Evolutionary conservation across 2,888 invertebrate genomes (phyloP).

Genomic region (Diaperis boleti): DNA sequence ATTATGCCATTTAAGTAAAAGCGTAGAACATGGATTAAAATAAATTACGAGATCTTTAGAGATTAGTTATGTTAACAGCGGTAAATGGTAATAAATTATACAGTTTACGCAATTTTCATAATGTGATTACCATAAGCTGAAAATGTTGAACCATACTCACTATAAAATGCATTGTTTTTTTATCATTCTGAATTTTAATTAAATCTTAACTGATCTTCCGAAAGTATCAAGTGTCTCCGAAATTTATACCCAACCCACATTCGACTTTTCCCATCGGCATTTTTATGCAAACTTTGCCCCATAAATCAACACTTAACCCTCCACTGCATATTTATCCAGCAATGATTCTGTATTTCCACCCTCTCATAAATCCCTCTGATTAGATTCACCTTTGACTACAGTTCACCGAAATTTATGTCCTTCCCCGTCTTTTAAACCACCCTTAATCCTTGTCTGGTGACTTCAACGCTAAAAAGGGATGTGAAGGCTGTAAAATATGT

Average conservation of each 20-base stretch:
- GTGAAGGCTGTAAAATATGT: conserved; percentile 37
- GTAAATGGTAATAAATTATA: conserved; percentile 30
- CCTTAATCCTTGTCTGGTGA: conserved; percentile 23
- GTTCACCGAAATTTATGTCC: conserved; percentile 32
- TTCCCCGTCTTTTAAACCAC: conserved; percentile 33
- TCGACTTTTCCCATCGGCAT: conserved; percentile 10
- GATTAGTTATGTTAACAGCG: conserved; percentile 31
- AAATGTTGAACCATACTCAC: conserved; percentile 3
- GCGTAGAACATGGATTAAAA: background rate
- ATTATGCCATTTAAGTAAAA: conserved; percentile 1
- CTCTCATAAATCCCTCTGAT: conserved; percentile 11
- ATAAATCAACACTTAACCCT: conserved; percentile 13
- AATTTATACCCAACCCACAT: conserved; percentile 1
- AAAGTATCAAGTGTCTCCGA: conserved; percentile 3
- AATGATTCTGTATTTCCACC: conserved; percentile 30
- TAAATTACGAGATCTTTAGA: conserved; percentile 13
- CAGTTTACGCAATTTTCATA: conserved; percentile 18
- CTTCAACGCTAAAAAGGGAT: conserved; percentile 22
- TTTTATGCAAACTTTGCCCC: conserved; percentile 22
- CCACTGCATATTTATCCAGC: background rate
- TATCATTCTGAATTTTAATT: background rate
- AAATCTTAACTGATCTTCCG: background rate
- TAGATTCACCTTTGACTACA: background rate
- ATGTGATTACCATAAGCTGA: background rate
- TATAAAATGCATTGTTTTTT: background rate